Evolutionary conservation across 2,797 vertebrate genomes (phyloP).

Genomic region (Melanotaenia nigrans): DNA sequence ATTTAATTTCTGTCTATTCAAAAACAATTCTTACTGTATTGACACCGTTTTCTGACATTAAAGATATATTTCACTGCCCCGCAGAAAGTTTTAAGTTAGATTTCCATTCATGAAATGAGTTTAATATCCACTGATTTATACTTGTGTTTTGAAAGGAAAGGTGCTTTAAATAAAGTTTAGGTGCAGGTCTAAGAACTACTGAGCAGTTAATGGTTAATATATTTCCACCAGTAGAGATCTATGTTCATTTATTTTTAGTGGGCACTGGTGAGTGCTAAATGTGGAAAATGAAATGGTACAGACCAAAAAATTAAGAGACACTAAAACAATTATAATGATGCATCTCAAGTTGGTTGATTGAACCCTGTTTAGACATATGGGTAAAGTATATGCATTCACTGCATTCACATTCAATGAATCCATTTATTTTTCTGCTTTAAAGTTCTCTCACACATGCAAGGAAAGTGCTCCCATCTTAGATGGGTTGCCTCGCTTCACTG

Average conservation of each 20-base stretch:
- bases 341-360: not conserved
- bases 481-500: conserved; percentile 8
- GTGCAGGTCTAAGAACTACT: conserved; percentile 20
- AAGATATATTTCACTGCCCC: too few species aligned
- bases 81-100: too few species aligned
- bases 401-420: not conserved
- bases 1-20: not conserved
- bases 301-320: not conserved
- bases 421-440: not conserved
- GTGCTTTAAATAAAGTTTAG: too few species aligned
- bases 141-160: too few species aligned
- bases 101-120: too few species aligned
- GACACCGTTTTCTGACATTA: not conserved
- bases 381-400: not conserved
- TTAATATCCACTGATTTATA: too few species aligned
- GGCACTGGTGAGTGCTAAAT: not conserved
- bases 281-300: not conserved
- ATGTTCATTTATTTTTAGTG: not conserved
- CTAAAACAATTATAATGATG: not conserved
- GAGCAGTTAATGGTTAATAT: conserved; percentile 15
- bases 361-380: not conserved
- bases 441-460: not conserved
- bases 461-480: conserved; percentile 2
- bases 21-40: conserved; percentile 4
- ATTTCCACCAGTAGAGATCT: not conserved